Percentiles rank a stretch among this genome's conserved stretches.
Conservation (phyloP, 53 echinoderm and acorn worm genomes). For the Paracentrotus lividus region DNA sequence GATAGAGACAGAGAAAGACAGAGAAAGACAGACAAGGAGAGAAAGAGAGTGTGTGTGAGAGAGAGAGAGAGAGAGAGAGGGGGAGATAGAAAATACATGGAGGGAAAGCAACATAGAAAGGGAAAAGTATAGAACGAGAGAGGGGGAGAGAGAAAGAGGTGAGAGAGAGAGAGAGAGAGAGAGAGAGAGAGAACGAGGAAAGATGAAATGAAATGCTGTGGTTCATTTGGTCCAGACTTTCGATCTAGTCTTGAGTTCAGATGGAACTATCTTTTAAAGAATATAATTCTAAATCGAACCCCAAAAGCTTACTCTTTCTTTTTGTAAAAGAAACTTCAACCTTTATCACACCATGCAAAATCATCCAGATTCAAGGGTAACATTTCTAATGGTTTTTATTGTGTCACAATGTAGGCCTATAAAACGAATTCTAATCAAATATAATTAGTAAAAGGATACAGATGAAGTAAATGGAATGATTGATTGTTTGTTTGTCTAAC, state of each 20-base stretch:
- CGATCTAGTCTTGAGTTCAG: background rate
- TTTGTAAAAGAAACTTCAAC: background rate
- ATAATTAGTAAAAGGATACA: background rate
- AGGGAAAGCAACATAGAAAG: background rate
- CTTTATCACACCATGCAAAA: background rate
- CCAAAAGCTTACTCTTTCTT: background rate
- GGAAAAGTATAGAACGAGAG: background rate
- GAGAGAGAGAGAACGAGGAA: background rate
- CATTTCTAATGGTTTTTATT: too few species aligned
- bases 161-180: background rate
- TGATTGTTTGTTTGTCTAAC: background rate
- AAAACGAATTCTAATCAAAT: too few species aligned
- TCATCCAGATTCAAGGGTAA: background rate
- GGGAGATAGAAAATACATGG: too few species aligned
- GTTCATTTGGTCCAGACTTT: slow-evolving; percentile 32
- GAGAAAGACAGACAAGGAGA: background rate
- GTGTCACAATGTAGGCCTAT: too few species aligned
- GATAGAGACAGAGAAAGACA: background rate
- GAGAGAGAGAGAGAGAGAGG: background rate
- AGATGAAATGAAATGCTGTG: background rate
- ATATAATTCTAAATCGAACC: background rate
- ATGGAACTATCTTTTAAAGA: background rate
- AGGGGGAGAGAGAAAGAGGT: background rate
- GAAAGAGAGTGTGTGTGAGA: background rate
- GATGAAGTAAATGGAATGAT: background rate